Percentiles rank a stretch among this genome's conserved stretches.
Evolutionary conservation across 1,140 invertebrate genomes (phyloP).

Genomic region (Macrosteles quadrilineatus): DNA sequence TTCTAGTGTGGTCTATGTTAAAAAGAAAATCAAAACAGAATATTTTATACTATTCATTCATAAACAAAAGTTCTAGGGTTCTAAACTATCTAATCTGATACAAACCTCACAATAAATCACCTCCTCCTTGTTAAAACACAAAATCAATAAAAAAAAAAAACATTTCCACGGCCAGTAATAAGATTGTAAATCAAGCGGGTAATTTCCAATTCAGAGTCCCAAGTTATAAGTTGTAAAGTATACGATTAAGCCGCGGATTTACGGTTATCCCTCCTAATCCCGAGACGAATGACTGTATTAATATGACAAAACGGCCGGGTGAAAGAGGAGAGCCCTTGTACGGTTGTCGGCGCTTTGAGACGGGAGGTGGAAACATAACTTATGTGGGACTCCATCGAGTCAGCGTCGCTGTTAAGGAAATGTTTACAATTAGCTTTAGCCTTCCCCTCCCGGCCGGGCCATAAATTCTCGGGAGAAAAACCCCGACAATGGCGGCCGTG

Average conservation of each 20-base stretch:
- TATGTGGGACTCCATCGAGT: conserved; percentile 34
- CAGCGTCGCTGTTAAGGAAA: conserved; percentile 33
- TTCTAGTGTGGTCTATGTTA: too few species aligned
- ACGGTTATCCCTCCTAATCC: background rate
- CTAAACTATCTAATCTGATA: too few species aligned
- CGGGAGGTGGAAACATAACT: conserved; percentile 32
- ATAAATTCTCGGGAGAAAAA: conserved; percentile 34
- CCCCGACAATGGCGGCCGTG: conserved; percentile 34
- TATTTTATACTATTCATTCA: too few species aligned
- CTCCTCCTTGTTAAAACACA: too few species aligned
- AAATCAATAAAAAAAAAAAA: too few species aligned
- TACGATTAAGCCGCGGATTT: background rate
- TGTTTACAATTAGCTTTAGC: conserved; percentile 36
- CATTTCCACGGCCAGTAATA: background rate
- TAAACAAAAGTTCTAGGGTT: too few species aligned
- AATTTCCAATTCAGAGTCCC: conserved; percentile 11
- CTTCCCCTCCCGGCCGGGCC: conserved; percentile 28
- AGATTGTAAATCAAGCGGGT: background rate
- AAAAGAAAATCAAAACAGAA: too few species aligned
- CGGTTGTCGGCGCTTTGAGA: conserved; percentile 20
- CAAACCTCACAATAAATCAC: too few species aligned
- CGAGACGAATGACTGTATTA: conserved; percentile 20
- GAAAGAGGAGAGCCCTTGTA: background rate
- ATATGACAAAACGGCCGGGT: conserved; percentile 15
- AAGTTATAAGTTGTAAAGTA: background rate